Percentiles rank a stretch among this genome's conserved stretches.
phyloP scores from a whole-genome alignment of 37 sponge, comb jelly and placozoan genomes.

The Crambe crambe region DNA sequence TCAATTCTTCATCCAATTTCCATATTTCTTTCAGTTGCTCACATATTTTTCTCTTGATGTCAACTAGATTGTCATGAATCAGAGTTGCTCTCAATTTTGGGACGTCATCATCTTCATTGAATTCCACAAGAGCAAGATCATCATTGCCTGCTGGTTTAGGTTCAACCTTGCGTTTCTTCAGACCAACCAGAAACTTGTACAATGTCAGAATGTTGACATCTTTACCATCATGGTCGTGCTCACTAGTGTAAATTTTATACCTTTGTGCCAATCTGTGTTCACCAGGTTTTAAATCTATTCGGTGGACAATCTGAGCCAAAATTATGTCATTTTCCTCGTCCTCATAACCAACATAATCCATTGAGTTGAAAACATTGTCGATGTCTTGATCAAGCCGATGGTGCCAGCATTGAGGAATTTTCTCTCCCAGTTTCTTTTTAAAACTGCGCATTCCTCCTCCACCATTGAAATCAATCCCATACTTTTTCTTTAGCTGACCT shows the following conservation, averaged over 20 bases:
- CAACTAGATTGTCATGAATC: neutral
- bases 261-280: neutral
- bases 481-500: too few relatives aligned
- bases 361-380: conserved; percentile 44
- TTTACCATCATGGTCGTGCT: conserved; percentile 25
- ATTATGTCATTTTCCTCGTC: conserved; percentile 17
- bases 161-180: neutral
- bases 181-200: conserved; percentile 46
- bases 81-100: neutral
- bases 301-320: conserved; percentile 44
- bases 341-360: conserved; percentile 71
- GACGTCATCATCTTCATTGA: neutral
- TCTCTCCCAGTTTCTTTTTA: conserved; percentile 15
- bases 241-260: conserved; percentile 11
- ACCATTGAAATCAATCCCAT: too few relatives aligned
- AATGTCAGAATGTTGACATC: conserved; percentile 33
- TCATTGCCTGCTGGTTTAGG: neutral
- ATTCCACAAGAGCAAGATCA: neutral
- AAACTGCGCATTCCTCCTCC: neutral
- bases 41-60: neutral
- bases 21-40: conserved; percentile 40
- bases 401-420: conserved; percentile 37
- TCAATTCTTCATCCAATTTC: conserved; percentile 25
- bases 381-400: too few relatives aligned
- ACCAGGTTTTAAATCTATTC: neutral